Conservation (phyloP, 1,140 invertebrate species). For the Phthorimaea operculella region DNA sequence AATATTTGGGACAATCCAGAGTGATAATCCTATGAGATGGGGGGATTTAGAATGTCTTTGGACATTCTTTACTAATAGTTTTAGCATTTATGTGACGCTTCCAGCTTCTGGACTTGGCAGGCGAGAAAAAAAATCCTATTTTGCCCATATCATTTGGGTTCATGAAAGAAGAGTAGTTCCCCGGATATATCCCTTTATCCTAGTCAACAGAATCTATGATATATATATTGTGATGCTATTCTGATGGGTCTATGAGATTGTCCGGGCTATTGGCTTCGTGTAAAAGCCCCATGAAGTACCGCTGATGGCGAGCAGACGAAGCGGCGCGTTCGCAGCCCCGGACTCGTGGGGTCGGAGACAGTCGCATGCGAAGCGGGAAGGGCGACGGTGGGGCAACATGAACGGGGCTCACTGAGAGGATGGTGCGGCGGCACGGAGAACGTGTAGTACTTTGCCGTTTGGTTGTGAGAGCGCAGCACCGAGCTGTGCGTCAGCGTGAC, state of each 20-base stretch:
- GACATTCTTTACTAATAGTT: too few species aligned
- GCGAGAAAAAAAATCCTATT: too few species aligned
- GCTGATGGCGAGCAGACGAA: slow-evolving; percentile 37
- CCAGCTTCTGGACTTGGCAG: too few species aligned
- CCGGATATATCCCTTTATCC: too few species aligned
- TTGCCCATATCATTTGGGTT: too few species aligned
- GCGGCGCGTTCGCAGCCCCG: slow-evolving; percentile 60
- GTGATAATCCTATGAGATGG: too few species aligned
- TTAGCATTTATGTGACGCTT: too few species aligned
- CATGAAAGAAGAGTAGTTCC: too few species aligned
- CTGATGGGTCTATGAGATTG: not conserved
- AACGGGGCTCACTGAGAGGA: slow-evolving; percentile 68
- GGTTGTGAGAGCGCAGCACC: slow-evolving; percentile 67
- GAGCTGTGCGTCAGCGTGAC: slow-evolving; percentile 77
- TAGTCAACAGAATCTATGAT: too few species aligned
- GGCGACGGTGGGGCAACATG: slow-evolving; percentile 66
- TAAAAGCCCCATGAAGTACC: slow-evolving; percentile 39
- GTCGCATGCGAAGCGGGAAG: slow-evolving; percentile 66
- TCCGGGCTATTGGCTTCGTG: not conserved
- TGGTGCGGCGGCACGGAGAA: slow-evolving; percentile 70
- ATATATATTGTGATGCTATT: too few species aligned
- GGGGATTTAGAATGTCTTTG: too few species aligned
- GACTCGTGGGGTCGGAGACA: slow-evolving; percentile 62
- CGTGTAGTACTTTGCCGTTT: slow-evolving; percentile 72
- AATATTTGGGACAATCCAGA: too few species aligned